Base-by-base conservation (phyloP, 2,888 invertebrate genomes). In the Morinoia aosen region DNA sequence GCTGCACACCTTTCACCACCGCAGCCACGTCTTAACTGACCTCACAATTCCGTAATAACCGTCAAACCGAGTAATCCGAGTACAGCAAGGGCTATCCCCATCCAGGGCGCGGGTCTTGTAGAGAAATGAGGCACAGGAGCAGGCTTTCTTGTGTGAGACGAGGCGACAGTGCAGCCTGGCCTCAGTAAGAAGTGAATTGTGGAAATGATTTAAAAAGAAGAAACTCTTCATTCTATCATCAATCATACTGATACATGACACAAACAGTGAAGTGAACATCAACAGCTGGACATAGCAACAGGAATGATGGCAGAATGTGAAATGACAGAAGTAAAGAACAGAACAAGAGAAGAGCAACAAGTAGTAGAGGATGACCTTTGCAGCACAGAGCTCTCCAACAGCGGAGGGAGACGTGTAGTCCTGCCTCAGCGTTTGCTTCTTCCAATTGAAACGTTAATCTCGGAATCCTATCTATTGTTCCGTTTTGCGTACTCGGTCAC, bases 41-140 rank as follows among this genome's bases (percentile, higher is more conserved):
- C 90, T 14, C 90, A 40, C 90, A 90, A 90, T 90, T 90, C 90
- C 10, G 90, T 90, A 90, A 90, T 90, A 90, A 48, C 90, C 90
- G 8, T 39, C 90, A 90, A 1, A 39, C 39, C 40, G 40, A 90
- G 90, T 48, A 90, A 90, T 90, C 14, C 14, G 12, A 90, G 33
- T 76, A 76, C 76, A 33, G 76, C 76, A 10, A 19, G 33, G 76
- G 64, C 25, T 64, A 64, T 64, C 25, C 64, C 25, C 12, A 19
- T 64, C 64, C 64, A 5, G 12, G 5, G 64, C 25, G 5, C 12
- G 64, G 64, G 61, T 33, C 76, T 14, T 76, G 61, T 76, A 7
- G 33, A 16, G 16, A 3, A 76, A 76, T 76, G 25, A 76, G 16
- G 33, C 33, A 10, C 76, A 76, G 25, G 33, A 16, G 19, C 76